Percentiles rank a stretch among this genome's conserved stretches.
These are phyloP conservation scores for Athalia cordata DNA, from an alignment of 2,888 invertebrate species.

Conservation along the genomic window DNA sequence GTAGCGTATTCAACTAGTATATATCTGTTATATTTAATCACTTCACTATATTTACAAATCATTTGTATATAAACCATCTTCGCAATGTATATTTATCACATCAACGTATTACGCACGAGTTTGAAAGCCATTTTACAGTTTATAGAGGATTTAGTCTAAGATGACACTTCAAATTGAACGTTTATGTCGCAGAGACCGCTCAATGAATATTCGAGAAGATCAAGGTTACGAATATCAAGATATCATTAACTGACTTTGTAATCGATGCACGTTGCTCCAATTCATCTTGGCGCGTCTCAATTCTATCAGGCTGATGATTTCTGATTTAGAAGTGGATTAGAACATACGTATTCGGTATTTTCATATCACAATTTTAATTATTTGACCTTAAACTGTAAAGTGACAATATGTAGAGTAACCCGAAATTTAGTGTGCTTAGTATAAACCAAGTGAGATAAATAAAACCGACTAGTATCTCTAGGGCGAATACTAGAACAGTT, in stretches of 20 bases:
- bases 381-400: constrained; percentile 24
- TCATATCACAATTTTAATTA: constrained; percentile 35
- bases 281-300: background rate
- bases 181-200: too few relatives aligned
- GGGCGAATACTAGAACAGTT: background rate
- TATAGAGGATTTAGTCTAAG: background rate
- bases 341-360: constrained; percentile 17
- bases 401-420: constrained; percentile 20
- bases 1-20: background rate
- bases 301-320: background rate
- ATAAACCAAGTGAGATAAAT: background rate
- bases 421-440: constrained; percentile 28
- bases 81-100: constrained; percentile 29
- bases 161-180: background rate
- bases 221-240: too few relatives aligned
- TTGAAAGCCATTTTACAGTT: constrained; percentile 11
- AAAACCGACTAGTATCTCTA: background rate
- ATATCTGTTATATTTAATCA: constrained; percentile 11
- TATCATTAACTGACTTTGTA: too few relatives aligned
- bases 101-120: constrained; percentile 23
- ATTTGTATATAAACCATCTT: constrained; percentile 61
- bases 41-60: constrained; percentile 42
- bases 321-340: background rate
- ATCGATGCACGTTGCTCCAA: too few relatives aligned
- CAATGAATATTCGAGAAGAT: too few relatives aligned